Base-by-base conservation (phyloP, 2,113 vertebrate species). In the Chaetodon trifascialis region DNA sequence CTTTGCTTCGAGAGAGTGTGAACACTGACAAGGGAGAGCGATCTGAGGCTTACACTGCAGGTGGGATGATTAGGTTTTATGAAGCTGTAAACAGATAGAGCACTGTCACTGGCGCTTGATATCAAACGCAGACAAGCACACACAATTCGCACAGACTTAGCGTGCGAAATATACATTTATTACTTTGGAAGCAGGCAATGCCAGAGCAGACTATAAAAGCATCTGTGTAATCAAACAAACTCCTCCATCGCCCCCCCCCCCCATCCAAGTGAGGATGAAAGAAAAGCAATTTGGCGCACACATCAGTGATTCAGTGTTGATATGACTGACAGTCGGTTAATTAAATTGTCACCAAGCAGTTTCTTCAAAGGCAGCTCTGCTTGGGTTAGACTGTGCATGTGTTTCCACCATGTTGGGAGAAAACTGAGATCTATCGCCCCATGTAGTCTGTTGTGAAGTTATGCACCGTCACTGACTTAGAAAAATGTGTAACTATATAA, bases 331-430 rank as follows among this genome's bases (percentile, higher is more conserved):
- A 80, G 89, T 88, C 72, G 82, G 83, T 86, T 89, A 89, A 92
- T 94, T 94, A 89, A 91, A 91, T 85, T 91, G 86, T 91, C 91
- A 89, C 63, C 74, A 84, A 66, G 83, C 54, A 77, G 7, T 85
- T 91, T 89, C 60, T 76, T 90, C 79, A 85, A 86, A 88, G 58
- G 64, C 44, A 72, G 76, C 81, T 65, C 72, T 56, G 74, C 63
- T 75, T 72, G 59, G 52, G 55, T 59, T 82, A 19, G 51, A 73
- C 73, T 74, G 55, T 75, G 86, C 76, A 64, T 71, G 73, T 73
- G 77, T 42, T 60, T 59, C 66, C 80, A 75, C 25, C 19, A 74
- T 71, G 70, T 63, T 80, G 25, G 68, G 68, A 54, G 76, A 76
- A 79, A 83, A 79, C 71, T 71, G 72, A 85, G 74, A 87, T 87